Percentiles rank a stretch among this genome's conserved stretches.
phyloP scores from a whole-genome alignment of 2,113 vertebrate genomes.

The Mastomys coucha region DNA sequence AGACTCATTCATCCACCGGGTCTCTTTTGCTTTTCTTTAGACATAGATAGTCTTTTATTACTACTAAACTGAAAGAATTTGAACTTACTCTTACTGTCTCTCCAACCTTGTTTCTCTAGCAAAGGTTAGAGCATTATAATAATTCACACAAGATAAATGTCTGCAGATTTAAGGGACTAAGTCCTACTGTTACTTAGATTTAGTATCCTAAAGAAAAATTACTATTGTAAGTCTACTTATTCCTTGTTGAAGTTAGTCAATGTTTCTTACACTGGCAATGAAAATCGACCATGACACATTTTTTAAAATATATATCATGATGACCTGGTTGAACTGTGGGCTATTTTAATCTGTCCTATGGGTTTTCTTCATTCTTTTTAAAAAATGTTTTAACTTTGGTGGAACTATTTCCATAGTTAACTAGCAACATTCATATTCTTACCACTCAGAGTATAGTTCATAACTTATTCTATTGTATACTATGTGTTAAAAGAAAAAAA shows the following conservation, averaged over 20 bases:
- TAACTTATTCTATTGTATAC: background rate
- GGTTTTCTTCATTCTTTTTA: background rate
- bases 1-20: background rate
- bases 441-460: background rate
- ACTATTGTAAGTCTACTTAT: background rate
- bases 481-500: conserved; percentile 13
- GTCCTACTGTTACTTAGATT: background rate
- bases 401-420: background rate
- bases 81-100: background rate
- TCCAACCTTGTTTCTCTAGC: background rate
- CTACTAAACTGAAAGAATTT: background rate
- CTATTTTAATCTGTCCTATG: background rate
- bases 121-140: background rate
- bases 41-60: background rate
- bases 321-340: background rate
- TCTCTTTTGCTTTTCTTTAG: background rate
- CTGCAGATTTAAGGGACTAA: background rate
- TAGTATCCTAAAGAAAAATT: background rate
- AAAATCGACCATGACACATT: background rate
- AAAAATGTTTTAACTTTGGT: background rate
- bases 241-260: background rate
- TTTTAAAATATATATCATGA: background rate
- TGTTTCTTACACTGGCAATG: background rate
- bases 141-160: background rate
- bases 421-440: background rate